Conservation (phyloP, 2,797 vertebrate species). For the Scyliorhinus canicula region DNA sequence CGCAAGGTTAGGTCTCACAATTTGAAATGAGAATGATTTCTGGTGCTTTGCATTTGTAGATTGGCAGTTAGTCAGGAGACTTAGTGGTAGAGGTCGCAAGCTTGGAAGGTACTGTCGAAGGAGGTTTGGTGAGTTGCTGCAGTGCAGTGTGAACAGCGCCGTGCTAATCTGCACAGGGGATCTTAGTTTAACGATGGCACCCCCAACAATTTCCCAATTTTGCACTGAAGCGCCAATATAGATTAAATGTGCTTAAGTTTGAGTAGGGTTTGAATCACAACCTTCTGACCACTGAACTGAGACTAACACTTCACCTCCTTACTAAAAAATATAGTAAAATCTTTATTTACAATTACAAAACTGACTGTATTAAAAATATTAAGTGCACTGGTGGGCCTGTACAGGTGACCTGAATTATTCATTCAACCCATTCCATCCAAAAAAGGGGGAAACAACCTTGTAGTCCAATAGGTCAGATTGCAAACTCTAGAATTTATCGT, state of each 20-base stretch:
- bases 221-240: background rate
- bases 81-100: too few species aligned
- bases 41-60: background rate
- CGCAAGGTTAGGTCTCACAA: background rate
- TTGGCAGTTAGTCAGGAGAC: background rate
- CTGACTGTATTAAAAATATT: background rate
- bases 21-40: slow-evolving; percentile 5
- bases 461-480: background rate
- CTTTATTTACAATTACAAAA: background rate
- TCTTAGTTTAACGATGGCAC: background rate
- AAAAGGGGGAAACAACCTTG: background rate
- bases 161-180: background rate
- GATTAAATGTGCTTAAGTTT: background rate
- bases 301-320: background rate
- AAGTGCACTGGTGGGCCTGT: background rate
- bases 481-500: background rate
- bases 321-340: background rate
- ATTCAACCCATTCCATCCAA: background rate
- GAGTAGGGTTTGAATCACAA: background rate
- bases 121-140: too few species aligned
- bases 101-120: too few species aligned
- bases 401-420: background rate
- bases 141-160: background rate
- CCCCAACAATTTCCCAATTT: background rate
- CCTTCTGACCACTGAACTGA: background rate